Base-by-base conservation (phyloP, 2,888 invertebrate species). In the Tenthredo livida region DNA sequence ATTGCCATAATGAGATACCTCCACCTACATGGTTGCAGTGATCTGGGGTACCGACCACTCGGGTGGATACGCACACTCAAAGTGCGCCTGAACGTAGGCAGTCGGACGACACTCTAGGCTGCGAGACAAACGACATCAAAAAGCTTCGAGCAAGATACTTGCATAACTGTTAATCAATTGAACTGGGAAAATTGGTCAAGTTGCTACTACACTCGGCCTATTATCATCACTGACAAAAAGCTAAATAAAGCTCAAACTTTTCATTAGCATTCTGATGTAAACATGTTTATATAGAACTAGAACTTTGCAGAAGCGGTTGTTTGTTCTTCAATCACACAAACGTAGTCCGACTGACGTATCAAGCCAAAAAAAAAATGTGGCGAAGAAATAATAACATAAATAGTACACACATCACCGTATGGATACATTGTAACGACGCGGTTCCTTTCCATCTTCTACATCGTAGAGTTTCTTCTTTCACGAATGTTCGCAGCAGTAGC, bases 31-130 rank as follows among this genome's bases (percentile, higher is more conserved):
- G 12, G 43, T 73, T 73, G 43, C 43, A 73, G 72, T 3, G 72
- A 73, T 21, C 72, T 73, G 43, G 43, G 72, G 72, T 73, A 73
- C 72, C 72, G 72, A 73, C 72, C 5, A 12, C 9, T 21, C 10
- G 43, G 4, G 17, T 67, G 29, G 67, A 5, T 21, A 21, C 5
- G 17, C 6, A 10, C 40, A 37, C n/a, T 33, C 33, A 7, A 33
- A 15, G 40, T 43, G 25, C 72, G 72, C 72, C 72, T 73, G 72
- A 21, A n/a, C n/a, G 10, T 73, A 43, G 72, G 72, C 72, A 73
- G 40, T 43, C 72, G 12, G 72, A 73, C 25, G 72, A 73, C 25
- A 73, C 37, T 37, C 72, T 43, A 21, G 10, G 15, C 40, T 73
- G 72, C 21, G 10, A 21, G 40, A 73, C 37, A 61, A 4, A 21